Evolutionary conservation across 2,888 invertebrate species (phyloP).

Genomic region (Pocota personata): DNA sequence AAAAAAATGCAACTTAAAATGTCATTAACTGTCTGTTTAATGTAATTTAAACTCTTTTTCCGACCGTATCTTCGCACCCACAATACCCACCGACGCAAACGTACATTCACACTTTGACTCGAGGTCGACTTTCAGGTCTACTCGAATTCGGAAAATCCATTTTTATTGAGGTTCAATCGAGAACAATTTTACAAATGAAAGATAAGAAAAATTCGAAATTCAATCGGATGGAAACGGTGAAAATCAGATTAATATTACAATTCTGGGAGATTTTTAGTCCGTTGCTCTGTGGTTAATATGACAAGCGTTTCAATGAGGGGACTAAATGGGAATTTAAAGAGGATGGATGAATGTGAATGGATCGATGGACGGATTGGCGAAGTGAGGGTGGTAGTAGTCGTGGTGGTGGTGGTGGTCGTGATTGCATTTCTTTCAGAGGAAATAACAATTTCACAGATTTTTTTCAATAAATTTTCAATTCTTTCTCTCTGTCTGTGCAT

Average conservation of each 20-base stretch:
- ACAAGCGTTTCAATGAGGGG: constrained; percentile 33
- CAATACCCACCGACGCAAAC: not conserved
- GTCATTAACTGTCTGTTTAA: not conserved
- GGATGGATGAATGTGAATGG: constrained; percentile 17
- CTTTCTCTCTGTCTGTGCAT: not conserved
- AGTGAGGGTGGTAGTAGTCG: not conserved
- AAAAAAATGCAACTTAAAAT: not conserved
- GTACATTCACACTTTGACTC: not conserved
- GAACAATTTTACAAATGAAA: not conserved
- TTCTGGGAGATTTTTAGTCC: constrained; percentile 13
- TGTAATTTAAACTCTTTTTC: not conserved
- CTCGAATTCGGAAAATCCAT: constrained; percentile 25
- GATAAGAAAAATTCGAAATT: constrained; percentile 11
- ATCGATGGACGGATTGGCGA: constrained; percentile 14
- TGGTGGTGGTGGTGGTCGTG: not conserved
- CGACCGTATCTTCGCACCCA: not conserved
- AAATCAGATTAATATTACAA: constrained; percentile 49
- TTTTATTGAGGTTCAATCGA: not conserved
- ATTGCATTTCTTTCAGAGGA: constrained; percentile 31
- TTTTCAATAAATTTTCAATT: not conserved
- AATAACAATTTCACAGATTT: constrained; percentile 39
- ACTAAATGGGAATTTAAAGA: constrained; percentile 27
- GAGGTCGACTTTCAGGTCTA: constrained; percentile 26
- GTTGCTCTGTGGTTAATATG: constrained; percentile 30
- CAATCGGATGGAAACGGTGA: constrained; percentile 47